Conservation (phyloP, 2,888 invertebrate genomes). For the Macrosiphum euphorbiae region DNA sequence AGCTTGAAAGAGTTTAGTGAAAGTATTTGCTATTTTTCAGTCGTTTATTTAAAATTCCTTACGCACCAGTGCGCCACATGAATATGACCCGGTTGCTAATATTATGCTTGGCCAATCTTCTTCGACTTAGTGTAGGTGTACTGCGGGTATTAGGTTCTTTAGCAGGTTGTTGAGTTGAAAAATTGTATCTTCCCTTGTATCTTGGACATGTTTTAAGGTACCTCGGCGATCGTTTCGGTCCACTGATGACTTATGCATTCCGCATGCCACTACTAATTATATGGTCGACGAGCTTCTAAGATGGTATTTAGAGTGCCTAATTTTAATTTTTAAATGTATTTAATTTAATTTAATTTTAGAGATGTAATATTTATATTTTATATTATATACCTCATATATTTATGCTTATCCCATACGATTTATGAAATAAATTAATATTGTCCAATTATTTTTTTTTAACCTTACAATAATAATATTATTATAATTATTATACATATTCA, state of each 20-base stretch:
- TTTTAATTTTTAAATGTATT: background rate
- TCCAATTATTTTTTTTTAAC: background rate
- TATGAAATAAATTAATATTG: background rate
- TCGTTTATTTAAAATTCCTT: background rate
- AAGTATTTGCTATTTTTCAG: background rate
- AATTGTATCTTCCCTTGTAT: background rate
- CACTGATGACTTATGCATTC: background rate
- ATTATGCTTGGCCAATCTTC: background rate
- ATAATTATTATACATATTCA: no score
- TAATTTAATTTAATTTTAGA: background rate
- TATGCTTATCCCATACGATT: background rate
- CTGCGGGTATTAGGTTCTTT: background rate
- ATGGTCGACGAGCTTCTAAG: background rate
- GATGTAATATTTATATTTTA: background rate
- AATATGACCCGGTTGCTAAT: background rate
- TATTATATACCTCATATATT: background rate
- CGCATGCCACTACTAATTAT: background rate
- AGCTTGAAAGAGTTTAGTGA: background rate
- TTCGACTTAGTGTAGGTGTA: background rate
- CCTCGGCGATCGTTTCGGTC: background rate
- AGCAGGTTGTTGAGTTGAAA: background rate
- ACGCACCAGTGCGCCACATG: background rate
- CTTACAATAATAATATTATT: no score
- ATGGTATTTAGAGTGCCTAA: background rate
- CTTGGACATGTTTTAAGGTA: background rate